Percentiles rank a stretch among this genome's conserved stretches.
Evolutionary conservation across 2,888 invertebrate genomes (phyloP).

Genomic region (Didymodactylos carnosus): DNA sequence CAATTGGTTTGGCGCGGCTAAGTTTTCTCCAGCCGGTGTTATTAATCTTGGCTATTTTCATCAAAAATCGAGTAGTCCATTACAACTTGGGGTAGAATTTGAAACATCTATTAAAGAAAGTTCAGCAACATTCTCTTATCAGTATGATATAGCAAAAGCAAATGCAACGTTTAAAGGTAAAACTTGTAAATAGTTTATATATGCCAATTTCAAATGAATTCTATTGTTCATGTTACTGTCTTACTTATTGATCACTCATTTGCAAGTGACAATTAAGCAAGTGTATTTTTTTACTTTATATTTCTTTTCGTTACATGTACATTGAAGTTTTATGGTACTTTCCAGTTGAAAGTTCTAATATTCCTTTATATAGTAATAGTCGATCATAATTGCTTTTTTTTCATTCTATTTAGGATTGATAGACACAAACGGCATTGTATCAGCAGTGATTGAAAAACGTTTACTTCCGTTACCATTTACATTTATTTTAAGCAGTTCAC

Average conservation of each 20-base stretch:
- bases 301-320: no score
- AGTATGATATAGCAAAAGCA: constrained; percentile 78
- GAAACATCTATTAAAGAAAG: constrained; percentile 81
- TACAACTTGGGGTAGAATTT: constrained; percentile 72
- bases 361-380: background rate
- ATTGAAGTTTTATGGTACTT: no score
- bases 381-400: background rate
- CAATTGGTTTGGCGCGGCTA: constrained; percentile 7
- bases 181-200: no score
- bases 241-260: no score
- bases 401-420: background rate
- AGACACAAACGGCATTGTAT: constrained; percentile 46
- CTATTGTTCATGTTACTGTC: no score
- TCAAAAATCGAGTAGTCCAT: constrained; percentile 71
- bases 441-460: constrained; percentile 78
- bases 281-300: no score
- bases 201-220: no score
- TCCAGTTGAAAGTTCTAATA: no score
- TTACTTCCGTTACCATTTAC: constrained; percentile 76
- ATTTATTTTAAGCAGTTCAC: constrained; percentile 68
- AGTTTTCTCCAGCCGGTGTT: constrained; percentile 3
- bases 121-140: constrained; percentile 73
- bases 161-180: constrained; percentile 77
- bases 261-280: no score
- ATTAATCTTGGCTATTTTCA: constrained; percentile 54